phyloP scores from a whole-genome alignment of 1,140 invertebrate genomes.

The Drosophila arawakana region DNA sequence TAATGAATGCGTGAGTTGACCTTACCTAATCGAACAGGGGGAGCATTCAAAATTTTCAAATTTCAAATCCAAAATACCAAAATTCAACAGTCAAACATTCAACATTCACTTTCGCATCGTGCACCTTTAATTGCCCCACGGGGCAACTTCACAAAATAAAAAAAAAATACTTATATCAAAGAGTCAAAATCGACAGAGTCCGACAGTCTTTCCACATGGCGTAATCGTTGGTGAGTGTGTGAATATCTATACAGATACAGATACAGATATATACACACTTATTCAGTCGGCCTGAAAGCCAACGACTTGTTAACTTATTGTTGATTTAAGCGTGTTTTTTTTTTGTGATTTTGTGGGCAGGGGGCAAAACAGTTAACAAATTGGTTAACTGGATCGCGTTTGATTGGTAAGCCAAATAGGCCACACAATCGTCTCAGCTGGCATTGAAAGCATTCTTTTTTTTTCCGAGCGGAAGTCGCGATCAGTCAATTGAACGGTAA shows the following conservation, averaged over 20 bases:
- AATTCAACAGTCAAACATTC: not conserved
- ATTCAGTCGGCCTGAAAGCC: constrained; percentile 35
- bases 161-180: constrained; percentile 55
- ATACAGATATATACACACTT: constrained; percentile 21
- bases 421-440: constrained; percentile 28
- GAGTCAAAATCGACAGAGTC: constrained; percentile 17
- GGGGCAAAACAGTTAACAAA: constrained; percentile 58
- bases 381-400: constrained; percentile 73
- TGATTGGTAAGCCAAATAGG: constrained; percentile 55
- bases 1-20: constrained; percentile 60
- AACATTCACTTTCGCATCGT: constrained; percentile 76
- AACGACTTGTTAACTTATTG: constrained; percentile 41
- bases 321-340: constrained; percentile 62
- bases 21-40: constrained; percentile 61
- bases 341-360: constrained; percentile 2
- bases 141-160: constrained; percentile 55
- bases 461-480: constrained; percentile 57
- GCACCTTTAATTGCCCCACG: constrained; percentile 76
- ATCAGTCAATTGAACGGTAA: constrained; percentile 66
- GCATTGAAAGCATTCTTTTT: constrained; percentile 49
- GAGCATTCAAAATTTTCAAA: not conserved
- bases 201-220: constrained; percentile 40
- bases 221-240: constrained; percentile 20
- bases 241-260: constrained; percentile 8
- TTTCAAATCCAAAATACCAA: not conserved